These are phyloP conservation scores for Eudyptes chrysolophus DNA, from an alignment of 2,113 vertebrate species.

Conservation along the genomic window DNA sequence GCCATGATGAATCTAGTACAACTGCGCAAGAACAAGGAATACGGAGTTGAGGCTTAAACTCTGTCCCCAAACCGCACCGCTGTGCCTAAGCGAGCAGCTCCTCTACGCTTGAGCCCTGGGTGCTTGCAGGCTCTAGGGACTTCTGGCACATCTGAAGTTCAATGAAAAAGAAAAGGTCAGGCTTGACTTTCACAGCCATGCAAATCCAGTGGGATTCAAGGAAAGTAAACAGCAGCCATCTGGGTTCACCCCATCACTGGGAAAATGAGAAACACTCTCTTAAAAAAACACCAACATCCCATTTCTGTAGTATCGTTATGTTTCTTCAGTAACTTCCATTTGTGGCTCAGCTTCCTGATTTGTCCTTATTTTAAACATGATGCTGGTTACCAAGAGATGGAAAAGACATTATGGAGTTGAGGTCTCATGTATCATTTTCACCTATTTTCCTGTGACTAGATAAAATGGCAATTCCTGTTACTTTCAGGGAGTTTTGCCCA, in stretches of 20 bases:
- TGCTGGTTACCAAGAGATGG: not conserved
- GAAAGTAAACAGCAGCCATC: not conserved
- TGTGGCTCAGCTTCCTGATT: not conserved
- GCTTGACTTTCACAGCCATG: not conserved
- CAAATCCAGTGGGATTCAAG: not conserved
- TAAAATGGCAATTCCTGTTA: not conserved
- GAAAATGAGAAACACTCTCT: not conserved
- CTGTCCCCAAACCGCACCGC: not conserved
- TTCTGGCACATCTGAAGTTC: not conserved
- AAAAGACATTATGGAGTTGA: not conserved
- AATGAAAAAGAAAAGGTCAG: not conserved
- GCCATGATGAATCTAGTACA: slow-evolving; percentile 17
- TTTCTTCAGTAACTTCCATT: not conserved
- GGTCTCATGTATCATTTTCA: not conserved
- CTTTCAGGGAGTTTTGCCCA: not conserved
- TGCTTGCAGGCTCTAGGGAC: not conserved
- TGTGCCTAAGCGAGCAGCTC: not conserved
- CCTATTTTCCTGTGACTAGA: not conserved
- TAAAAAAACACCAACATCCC: fast-evolving
- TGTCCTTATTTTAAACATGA: not conserved
- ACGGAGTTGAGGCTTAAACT: not conserved
- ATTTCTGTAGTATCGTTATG: fast-evolving
- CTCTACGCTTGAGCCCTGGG: not conserved
- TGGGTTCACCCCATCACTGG: not conserved
- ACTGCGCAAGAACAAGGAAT: not conserved